A percentile compares a stretch with the other conserved stretches of the same genome.
Evolutionary conservation across 2,797 vertebrate species (phyloP).

Genomic region (Meriones psammophilus): DNA sequence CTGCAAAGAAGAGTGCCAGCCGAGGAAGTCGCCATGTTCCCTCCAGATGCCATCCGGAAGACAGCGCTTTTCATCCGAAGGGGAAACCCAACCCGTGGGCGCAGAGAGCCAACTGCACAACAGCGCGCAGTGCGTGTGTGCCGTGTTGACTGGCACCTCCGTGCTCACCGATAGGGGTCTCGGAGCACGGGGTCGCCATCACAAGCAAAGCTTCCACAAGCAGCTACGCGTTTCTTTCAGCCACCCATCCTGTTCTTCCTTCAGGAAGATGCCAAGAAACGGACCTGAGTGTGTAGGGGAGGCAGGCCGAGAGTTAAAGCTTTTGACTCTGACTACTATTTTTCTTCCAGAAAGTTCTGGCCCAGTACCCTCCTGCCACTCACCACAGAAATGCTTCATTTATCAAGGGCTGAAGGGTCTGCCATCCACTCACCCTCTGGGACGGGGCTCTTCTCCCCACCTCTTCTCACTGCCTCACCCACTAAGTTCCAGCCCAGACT

Average conservation of each 20-base stretch:
- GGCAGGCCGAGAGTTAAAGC: background rate
- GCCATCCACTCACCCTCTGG: background rate
- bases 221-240: background rate
- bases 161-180: background rate
- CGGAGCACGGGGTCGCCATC: background rate
- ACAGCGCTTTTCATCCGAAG: background rate
- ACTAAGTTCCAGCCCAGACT: background rate
- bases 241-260: background rate
- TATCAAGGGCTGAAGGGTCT: background rate
- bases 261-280: conserved; percentile 44
- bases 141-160: background rate
- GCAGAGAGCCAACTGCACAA: accelerated
- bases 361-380: background rate
- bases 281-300: background rate
- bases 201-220: background rate
- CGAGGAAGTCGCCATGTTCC: background rate
- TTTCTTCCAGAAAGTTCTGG: conserved; percentile 31
- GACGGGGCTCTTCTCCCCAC: background rate
- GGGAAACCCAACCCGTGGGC: background rate
- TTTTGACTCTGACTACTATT: background rate
- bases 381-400: background rate
- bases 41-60: background rate
- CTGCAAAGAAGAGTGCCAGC: background rate
- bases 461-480: background rate
- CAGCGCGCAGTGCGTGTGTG: background rate